A percentile compares a stretch with the other conserved stretches of the same genome.
These are phyloP conservation scores for Oophaga pumilio DNA, from an alignment of 2,113 vertebrate species.

Conservation along the genomic window DNA sequence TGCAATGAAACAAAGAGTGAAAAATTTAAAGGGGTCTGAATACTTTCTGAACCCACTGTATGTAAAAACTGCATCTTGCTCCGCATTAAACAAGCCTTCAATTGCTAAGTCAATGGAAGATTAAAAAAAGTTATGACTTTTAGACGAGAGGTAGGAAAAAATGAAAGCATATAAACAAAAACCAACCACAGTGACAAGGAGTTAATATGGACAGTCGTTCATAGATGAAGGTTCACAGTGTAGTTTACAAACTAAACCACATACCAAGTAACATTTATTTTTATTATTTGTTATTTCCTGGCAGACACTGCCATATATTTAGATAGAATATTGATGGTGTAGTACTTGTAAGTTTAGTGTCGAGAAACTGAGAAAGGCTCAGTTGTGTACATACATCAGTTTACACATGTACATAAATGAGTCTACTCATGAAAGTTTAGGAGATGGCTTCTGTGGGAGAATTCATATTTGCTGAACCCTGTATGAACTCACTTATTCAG, in stretches of 20 bases:
- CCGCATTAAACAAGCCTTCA: too few relatives aligned
- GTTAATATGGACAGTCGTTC: background rate
- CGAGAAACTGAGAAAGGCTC: background rate
- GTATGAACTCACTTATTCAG: conserved; percentile 35
- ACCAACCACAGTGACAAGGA: too few relatives aligned
- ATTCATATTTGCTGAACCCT: conserved; percentile 54
- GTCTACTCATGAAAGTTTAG: background rate
- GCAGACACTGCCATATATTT: background rate
- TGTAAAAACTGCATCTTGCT: too few relatives aligned
- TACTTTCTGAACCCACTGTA: too few relatives aligned
- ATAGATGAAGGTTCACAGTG: background rate
- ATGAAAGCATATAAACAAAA: background rate
- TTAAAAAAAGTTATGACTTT: background rate
- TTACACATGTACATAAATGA: background rate
- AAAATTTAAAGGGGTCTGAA: too few relatives aligned
- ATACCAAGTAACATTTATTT: background rate
- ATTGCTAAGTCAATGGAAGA: too few relatives aligned
- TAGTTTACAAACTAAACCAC: background rate
- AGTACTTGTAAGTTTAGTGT: conserved; percentile 2
- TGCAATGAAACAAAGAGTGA: too few relatives aligned
- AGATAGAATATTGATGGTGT: background rate
- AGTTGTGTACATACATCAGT: background rate
- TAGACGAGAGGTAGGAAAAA: too few relatives aligned
- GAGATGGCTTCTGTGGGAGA: conserved; percentile 6
- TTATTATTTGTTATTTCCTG: background rate